Base-by-base conservation (phyloP, 2,113 vertebrate species). In the Pelusios castaneus region DNA sequence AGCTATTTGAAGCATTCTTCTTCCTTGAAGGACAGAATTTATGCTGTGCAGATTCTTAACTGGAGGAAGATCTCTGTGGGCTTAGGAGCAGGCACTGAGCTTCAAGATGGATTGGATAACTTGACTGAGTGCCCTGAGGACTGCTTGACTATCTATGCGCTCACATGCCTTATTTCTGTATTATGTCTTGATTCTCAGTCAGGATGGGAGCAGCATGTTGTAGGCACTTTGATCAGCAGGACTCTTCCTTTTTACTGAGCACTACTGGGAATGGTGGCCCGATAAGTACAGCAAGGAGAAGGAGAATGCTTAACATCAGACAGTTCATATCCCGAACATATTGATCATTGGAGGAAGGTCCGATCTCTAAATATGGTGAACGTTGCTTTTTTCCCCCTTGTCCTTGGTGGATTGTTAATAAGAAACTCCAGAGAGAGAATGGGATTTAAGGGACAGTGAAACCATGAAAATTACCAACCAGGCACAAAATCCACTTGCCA, bases 1-100 rank as follows among this genome's bases (percentile, higher is more conserved):
- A 90, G 55, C 47, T 95, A 92, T 55, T 47, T 34, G 47, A 80
- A 58, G 24, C 16, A 22, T 94, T 92, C 41, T 88, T 93, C 77
- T 82, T 81, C 58, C 84, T 92, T 24, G 86, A 89, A 89, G 49
- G 54, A 80, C 89, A 24, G 70, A 24, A 70, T 91, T 92, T 75
- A 49, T 78, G 27, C 51, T 5, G 84, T 89, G 31, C 58, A 80
- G 52, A 10, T 95, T 95, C 58, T 67, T 67, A 67, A 67, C 34
- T 67, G 14, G 34, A 67, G 63, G 58, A 89, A 49, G 56, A 13
- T 83, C 29, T 12, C 12, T 76, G 63, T 22, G 85, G 51, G 79
- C 82, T 10, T 24, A 88, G 58, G 43, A 95, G 76, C 17, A 94
- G 41, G 31, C 2, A 1, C 45, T 75, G 8, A 3, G 80, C 90